Conservation (phyloP, 1,140 invertebrate species). For the Archivesica marissinica region DNA sequence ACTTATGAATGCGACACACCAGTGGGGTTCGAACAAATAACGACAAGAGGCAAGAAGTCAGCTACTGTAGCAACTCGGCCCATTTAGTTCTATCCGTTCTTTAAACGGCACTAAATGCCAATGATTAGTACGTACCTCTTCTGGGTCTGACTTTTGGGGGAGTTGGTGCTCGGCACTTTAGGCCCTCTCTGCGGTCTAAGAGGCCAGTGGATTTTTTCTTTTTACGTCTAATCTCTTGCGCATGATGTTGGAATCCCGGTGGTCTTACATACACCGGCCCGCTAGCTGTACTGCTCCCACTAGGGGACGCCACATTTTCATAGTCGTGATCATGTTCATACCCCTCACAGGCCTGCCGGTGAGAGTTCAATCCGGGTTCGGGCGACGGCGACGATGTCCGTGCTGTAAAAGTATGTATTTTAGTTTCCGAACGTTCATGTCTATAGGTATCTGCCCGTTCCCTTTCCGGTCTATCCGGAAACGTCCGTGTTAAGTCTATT, state of each 20-base stretch:
- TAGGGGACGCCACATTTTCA: conserved; percentile 80
- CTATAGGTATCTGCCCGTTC: background rate
- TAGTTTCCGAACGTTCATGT: conserved; percentile 57
- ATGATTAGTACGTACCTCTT: conserved; percentile 77
- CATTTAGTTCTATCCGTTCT: too few relatives aligned
- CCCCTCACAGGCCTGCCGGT: conserved; percentile 64
- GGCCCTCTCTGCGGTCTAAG: conserved; percentile 69
- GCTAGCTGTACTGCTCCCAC: conserved; percentile 83
- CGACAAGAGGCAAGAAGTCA: too few relatives aligned
- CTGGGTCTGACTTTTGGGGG: conserved; percentile 79
- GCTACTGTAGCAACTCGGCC: too few relatives aligned
- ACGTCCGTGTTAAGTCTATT: conserved; percentile 91
- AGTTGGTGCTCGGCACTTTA: conserved; percentile 78
- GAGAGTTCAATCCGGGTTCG: conserved; percentile 13
- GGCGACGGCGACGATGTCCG: conserved; percentile 57
- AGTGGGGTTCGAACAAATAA: too few relatives aligned
- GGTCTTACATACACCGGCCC: conserved; percentile 83
- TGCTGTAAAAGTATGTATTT: background rate
- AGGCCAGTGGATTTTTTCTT: conserved; percentile 79
- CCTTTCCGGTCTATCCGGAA: conserved; percentile 88
- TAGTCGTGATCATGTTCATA: conserved; percentile 81
- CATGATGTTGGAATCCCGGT: conserved; percentile 83
- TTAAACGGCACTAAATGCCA: too few relatives aligned
- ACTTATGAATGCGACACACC: too few relatives aligned
- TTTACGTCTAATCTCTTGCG: conserved; percentile 78